Conservation (phyloP, 2,888 invertebrate species). For the Trisateles emortualis region DNA sequence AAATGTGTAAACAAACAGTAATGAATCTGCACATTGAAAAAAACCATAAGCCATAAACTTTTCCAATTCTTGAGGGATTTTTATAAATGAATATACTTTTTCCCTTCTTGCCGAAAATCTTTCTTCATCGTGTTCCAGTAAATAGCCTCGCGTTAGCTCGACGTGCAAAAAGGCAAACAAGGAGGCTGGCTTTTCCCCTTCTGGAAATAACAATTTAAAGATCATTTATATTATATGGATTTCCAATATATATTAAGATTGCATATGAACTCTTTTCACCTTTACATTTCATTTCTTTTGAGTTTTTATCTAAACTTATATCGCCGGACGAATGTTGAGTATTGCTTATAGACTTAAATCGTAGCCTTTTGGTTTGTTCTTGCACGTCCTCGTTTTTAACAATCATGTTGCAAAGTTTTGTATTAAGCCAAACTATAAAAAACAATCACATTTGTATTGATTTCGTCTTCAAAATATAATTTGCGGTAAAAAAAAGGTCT, state of each 20-base stretch:
- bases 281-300: conserved; percentile 70
- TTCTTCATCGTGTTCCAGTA: conserved; percentile 97
- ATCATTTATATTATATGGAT: not conserved
- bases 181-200: conserved; percentile 76
- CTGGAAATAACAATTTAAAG: conserved; percentile 54
- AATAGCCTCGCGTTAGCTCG: conserved; percentile 97
- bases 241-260: not conserved
- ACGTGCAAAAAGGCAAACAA: conserved; percentile 91
- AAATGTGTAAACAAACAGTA: conserved; percentile 99
- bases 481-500: conserved; percentile 22
- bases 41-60: conserved; percentile 98
- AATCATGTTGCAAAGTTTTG: conserved; percentile 54
- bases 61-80: conserved; percentile 96
- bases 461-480: conserved; percentile 23
- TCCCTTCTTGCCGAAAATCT: conserved; percentile 97
- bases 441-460: conserved; percentile 42
- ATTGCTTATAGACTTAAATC: conserved; percentile 74
- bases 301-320: conserved; percentile 64
- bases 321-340: conserved; percentile 71
- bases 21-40: conserved; percentile 98
- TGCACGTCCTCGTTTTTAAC: conserved; percentile 74
- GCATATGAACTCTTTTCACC: conserved; percentile 47
- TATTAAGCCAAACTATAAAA: conserved; percentile 21
- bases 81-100: conserved; percentile 98
- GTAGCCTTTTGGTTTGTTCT: conserved; percentile 79